Base-by-base conservation (phyloP, 2,797 vertebrate genomes). In the Furcifer pardalis region DNA sequence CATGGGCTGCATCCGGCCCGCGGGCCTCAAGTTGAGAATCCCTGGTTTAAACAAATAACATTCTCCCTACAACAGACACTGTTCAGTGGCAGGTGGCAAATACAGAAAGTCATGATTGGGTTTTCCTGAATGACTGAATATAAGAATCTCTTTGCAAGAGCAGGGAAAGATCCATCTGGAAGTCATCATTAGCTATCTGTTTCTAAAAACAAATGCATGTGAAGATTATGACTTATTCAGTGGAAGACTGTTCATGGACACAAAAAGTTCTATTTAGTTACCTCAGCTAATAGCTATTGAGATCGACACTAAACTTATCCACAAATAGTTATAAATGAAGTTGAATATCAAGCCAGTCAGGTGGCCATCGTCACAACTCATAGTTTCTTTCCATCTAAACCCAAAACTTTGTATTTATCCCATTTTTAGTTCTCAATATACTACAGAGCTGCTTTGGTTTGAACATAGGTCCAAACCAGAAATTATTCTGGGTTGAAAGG, bases 31-130 rank as follows among this genome's bases (percentile, higher is more conserved):
- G n/a, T n/a, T n/a, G n/a, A n/a, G n/a, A n/a, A n/a, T n/a, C n/a
- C n/a, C n/a, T n/a, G n/a, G n/a, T n/a, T n/a, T n/a, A n/a, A 94
- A 93, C 91, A 93, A 95, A 92, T 84, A 94, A 90, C 90, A 91
- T 87, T 77, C 75, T 19, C 56, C 35, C 93, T 89, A 49, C 92
- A 91, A 90, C 93, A 88, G 94, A 94, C 90, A 88, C 93, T 88
- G 49, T 56, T 75, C 72, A 76, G 52, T 3, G 10, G 15, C 3
- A 59, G 40, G 27, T 21, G 27, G 40, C 63, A 68, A 32, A 30
- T n/a, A 1, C 19, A 52, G 52, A 44, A 32, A 25, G 15, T 21
- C 7, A 46, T 44, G 66, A 1, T 65, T 66, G 2, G 40, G 27
- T 82, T 17, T 84, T 72, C 56, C 79, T 2, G 49, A n/a, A 71